Base-by-base conservation (phyloP, 2,888 invertebrate species). In the Caenorhabditis panamensis region DNA sequence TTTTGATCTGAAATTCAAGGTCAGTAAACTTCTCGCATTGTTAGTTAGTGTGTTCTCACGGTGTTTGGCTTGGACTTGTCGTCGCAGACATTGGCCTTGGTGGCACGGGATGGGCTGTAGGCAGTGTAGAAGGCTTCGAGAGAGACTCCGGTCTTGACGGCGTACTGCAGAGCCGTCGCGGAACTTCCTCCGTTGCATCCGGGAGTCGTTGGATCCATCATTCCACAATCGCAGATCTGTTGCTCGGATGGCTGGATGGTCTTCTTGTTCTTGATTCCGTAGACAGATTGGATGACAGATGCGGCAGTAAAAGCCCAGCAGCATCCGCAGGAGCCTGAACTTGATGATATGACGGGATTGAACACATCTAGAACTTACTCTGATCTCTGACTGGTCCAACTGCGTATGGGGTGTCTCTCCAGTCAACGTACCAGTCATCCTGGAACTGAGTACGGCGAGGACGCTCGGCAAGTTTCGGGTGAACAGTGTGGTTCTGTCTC, bases 141-240 rank as follows among this genome's bases (percentile, higher is more conserved):
- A 2, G 31, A 47, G 18, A 31, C 96, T 49, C 96, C 96, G 64
- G 95, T 95, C 20, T 31, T 36, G 0, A 96, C 96, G 59, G 96
- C 92, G 2, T 96, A 96, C 64, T 93, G 93, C 71, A 96, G 96
- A 11, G 96, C 96, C 16, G 94, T 93, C 0, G 94, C 94, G 5
- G 94, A 94, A 91, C 94, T 94, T 4, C 96, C 96, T 24, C 96
- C 96, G 89, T 94, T 94, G 91, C 95, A 95, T 69, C 92, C 92
- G 9, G 24, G 37, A 3, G 16, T 20, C 8, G 75, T 88, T 41
- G 41, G 11, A 13, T 41, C 41, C 41, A 41, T 41, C 36, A 58
- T 85, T 73, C 92, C 92, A 87, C 92, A 92, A 91, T 91, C 51
- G 88, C 31, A 31, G 13, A 58, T 5, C 22, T 58, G 31, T 13